phyloP scores from a whole-genome alignment of 1,140 invertebrate genomes.

The Colletes latitarsis region DNA sequence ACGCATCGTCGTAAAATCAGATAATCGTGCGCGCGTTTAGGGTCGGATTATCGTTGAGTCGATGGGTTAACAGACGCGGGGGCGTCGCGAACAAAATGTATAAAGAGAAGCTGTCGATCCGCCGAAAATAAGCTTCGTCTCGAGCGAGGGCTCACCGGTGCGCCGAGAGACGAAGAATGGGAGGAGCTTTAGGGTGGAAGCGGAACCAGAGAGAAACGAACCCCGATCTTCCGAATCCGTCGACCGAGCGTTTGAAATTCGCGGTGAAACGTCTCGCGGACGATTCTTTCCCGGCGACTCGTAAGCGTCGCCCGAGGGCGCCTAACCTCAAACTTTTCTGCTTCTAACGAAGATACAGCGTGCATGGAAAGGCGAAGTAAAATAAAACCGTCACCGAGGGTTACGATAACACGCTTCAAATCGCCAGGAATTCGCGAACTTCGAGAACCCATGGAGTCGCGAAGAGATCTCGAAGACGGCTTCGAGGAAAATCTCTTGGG shows the following conservation, averaged over 20 bases:
- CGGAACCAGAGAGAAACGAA: background rate
- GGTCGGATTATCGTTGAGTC: too few relatives aligned
- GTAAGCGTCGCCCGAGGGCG: background rate
- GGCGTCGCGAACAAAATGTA: too few relatives aligned
- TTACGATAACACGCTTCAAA: too few relatives aligned
- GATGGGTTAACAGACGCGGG: background rate
- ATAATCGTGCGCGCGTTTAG: too few relatives aligned
- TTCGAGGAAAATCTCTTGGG: background rate
- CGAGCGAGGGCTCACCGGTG: background rate
- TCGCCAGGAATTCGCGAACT: too few relatives aligned
- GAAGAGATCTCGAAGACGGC: background rate
- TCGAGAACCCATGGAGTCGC: too few relatives aligned
- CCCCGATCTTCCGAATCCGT: background rate
- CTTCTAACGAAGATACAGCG: background rate
- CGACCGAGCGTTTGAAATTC: background rate
- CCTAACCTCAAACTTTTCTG: background rate
- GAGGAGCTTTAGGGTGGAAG: background rate
- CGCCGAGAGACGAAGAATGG: background rate
- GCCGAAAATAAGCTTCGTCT: constrained; percentile 5
- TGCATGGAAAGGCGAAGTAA: background rate
- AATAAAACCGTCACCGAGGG: background rate
- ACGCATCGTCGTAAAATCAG: too few relatives aligned
- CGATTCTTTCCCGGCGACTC: background rate
- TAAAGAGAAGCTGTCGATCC: too few relatives aligned
- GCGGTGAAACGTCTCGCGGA: background rate